phyloP scores from a whole-genome alignment of 1,140 invertebrate genomes.

The Reticulitermes speratus region DNA sequence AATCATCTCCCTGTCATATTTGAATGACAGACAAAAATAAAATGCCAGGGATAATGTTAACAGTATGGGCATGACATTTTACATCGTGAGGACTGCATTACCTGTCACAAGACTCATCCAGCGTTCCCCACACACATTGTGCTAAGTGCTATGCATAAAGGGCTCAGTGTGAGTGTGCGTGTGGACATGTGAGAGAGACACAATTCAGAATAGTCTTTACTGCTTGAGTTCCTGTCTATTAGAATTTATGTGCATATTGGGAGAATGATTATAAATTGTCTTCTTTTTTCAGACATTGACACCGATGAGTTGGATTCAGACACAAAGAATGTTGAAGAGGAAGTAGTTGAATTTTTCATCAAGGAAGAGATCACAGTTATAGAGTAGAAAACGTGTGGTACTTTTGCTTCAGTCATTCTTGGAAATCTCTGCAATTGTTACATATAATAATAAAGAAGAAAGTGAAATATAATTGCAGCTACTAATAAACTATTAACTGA shows the following conservation, averaged over 20 bases:
- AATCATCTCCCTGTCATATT: too few species aligned
- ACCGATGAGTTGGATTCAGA: conserved; percentile 87
- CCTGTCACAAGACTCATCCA: too few species aligned
- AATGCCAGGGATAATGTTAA: too few species aligned
- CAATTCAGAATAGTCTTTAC: too few species aligned
- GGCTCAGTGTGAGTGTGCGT: background rate
- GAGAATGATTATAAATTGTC: too few species aligned
- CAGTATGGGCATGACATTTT: too few species aligned
- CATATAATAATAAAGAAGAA: background rate
- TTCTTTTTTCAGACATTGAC: conserved; percentile 70
- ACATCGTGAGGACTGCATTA: too few species aligned
- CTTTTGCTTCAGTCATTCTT: conserved; percentile 11
- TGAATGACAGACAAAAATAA: too few species aligned
- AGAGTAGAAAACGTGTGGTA: conserved; percentile 49
- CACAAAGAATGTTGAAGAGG: conserved; percentile 87
- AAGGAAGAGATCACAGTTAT: conserved; percentile 89
- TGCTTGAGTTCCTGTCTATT: too few species aligned
- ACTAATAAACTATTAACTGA: conserved; percentile 15
- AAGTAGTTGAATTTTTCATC: conserved; percentile 95
- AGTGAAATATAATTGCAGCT: background rate
- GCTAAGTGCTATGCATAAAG: background rate
- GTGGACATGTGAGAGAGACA: too few species aligned
- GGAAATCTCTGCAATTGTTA: conserved; percentile 28
- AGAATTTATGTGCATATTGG: too few species aligned
- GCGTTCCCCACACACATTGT: too few species aligned